These are phyloP conservation scores for Volucella inanis DNA, from an alignment of 2,888 invertebrate genomes.

Conservation along the genomic window DNA sequence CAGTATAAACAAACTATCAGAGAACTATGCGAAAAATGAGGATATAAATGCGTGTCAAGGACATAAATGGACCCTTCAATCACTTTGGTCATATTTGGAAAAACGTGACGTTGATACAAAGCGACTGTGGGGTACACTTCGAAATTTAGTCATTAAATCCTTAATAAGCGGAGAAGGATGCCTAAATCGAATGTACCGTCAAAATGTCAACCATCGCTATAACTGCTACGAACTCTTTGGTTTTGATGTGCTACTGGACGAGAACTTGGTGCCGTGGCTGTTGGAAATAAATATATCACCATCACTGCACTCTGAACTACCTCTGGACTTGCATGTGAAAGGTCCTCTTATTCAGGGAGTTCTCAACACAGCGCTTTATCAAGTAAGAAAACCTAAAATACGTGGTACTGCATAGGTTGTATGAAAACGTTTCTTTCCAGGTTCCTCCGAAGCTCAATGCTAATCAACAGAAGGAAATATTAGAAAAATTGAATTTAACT, in stretches of 20 bases:
- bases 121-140: slow-evolving; percentile 91
- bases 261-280: slow-evolving; percentile 96
- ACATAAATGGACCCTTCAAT: slow-evolving; percentile 93
- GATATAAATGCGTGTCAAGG: slow-evolving; percentile 95
- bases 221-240: slow-evolving; percentile 98
- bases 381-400: slow-evolving; percentile 84
- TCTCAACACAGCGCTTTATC: slow-evolving; percentile 96
- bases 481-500: slow-evolving; percentile 81
- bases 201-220: slow-evolving; percentile 91
- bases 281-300: slow-evolving; percentile 97
- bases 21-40: slow-evolving; percentile 94
- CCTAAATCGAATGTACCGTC: slow-evolving; percentile 88
- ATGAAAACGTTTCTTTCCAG: slow-evolving; percentile 64
- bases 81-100: slow-evolving; percentile 86
- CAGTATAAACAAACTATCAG: slow-evolving; percentile 94
- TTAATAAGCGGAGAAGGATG: slow-evolving; percentile 93
- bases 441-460: slow-evolving; percentile 82
- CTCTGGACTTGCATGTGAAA: slow-evolving; percentile 95
- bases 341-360: slow-evolving; percentile 95
- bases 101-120: slow-evolving; percentile 90
- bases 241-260: slow-evolving; percentile 96
- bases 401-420: background rate
- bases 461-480: slow-evolving; percentile 81
- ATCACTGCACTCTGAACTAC: slow-evolving; percentile 93
- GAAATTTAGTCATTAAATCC: slow-evolving; percentile 96